Conservation (phyloP, 2,113 vertebrate species). For the Mormyrus iriodes region DNA sequence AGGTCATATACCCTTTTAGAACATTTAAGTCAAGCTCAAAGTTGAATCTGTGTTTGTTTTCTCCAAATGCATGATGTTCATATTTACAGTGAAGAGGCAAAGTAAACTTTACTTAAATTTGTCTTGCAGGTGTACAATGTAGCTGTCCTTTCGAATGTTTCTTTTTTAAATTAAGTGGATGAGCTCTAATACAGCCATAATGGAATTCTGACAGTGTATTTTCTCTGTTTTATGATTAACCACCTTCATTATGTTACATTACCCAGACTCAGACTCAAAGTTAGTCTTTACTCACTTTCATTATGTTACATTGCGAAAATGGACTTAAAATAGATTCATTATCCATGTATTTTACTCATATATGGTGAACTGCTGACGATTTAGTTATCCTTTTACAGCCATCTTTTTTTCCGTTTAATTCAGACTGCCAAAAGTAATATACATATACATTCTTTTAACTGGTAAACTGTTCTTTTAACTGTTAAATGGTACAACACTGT, state of each 20-base stretch:
- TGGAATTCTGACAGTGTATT: not conserved
- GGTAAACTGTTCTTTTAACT: not conserved
- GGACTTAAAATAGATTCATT: not conserved
- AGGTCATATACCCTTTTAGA: not conserved
- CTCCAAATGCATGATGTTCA: not conserved
- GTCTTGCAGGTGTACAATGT: not conserved
- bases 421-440: not conserved
- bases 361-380: not conserved
- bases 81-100: not conserved
- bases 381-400: not conserved
- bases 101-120: not conserved
- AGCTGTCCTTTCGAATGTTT: not conserved
- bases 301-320: not conserved
- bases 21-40: not conserved
- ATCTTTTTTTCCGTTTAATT: not conserved
- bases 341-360: not conserved
- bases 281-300: too few species aligned
- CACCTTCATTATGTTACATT: not conserved
- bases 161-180: not conserved
- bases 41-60: not conserved
- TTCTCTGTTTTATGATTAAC: not conserved
- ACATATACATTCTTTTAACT: not conserved
- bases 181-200: not conserved
- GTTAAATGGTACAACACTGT: not conserved
- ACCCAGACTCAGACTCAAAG: not conserved